Evolutionary conservation across 2,888 invertebrate species (phyloP), one percentile per base, ranked within the genome.

Genomic region (Halictus quadricinctus): DNA sequence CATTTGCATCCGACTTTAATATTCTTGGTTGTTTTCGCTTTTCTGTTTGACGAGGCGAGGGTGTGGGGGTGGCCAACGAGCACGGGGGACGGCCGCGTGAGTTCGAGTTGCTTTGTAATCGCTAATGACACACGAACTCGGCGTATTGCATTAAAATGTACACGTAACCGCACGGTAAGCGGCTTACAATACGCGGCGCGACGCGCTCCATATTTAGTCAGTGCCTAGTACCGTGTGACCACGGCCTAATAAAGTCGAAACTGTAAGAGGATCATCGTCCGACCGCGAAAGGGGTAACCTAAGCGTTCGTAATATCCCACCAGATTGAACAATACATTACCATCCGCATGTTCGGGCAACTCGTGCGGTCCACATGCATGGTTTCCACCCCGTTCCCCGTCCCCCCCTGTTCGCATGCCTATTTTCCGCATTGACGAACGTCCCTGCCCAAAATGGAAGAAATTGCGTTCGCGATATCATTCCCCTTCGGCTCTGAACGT

Each of bases 231-330:
- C 83, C 84, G 84, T 83, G 79, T 83, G 85, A 85, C 88, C 87
- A 83, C 88, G 79, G 86, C 81, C 89, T 90, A 89, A 92, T 91
- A 90, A 91, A 91, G 91, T 91, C 90, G 90, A 90, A 91, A 90
- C 91, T 89, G 82, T 92, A 92, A 92, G 92, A 91, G 91, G 92
- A 92, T 92, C 91, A 90, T 88, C 84, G 85, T 76, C 64, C 69
- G 70, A 82, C 87, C 87, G 80, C 84, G 79, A 76, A 80, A 79
- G 79, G 84, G 82, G 81, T 78, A 86, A 85, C 80, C 79, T 86
- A 78, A 83, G 81, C 86, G 80, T 87, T 87, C 81, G 83, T 86
- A 88, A 89, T 89, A 87, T 87, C 79, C 84, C 77, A 70, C 79
- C 83, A 85, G 80, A 85, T 88, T 88, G 75, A 79, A 72, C 75